These are phyloP conservation scores for Drosophila ogumai DNA, from an alignment of 1,140 invertebrate species.

Conservation along the genomic window DNA sequence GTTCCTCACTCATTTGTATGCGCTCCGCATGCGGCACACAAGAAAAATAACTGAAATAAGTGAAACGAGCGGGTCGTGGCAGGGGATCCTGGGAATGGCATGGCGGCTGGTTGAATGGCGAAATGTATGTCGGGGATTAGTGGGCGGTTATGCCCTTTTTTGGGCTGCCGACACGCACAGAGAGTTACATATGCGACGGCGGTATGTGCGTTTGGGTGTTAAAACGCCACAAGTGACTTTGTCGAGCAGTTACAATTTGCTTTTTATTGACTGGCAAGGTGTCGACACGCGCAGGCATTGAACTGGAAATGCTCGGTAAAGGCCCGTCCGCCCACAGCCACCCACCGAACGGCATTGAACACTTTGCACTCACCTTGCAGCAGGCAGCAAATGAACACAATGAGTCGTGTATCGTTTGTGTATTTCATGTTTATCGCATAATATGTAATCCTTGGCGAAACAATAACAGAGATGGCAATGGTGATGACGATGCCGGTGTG, in stretches of 20 bases:
- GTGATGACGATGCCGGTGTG: slow-evolving; percentile 46
- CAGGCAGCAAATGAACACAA: slow-evolving; percentile 80
- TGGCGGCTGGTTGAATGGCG: slow-evolving; percentile 4
- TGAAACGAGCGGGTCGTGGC: slow-evolving; percentile 44
- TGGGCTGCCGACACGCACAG: slow-evolving; percentile 56
- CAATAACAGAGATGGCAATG: slow-evolving; percentile 39
- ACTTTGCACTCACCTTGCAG: slow-evolving; percentile 79
- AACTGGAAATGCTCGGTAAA: slow-evolving; percentile 49
- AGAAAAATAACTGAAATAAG: slow-evolving; percentile 74
- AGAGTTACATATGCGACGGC: slow-evolving; percentile 42
- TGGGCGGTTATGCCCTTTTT: slow-evolving; percentile 38
- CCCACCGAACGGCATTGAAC: slow-evolving; percentile 11
- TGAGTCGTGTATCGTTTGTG: slow-evolving; percentile 75
- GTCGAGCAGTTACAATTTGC: slow-evolving; percentile 80
- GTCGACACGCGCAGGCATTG: slow-evolving; percentile 52
- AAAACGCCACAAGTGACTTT: slow-evolving; percentile 80
- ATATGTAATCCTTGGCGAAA: slow-evolving; percentile 72
- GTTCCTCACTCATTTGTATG: slow-evolving; percentile 67
- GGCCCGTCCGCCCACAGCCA: neutral
- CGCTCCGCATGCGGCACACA: slow-evolving; percentile 58
- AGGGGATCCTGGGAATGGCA: slow-evolving; percentile 9
- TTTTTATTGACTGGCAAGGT: slow-evolving; percentile 81
- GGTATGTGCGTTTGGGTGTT: slow-evolving; percentile 67
- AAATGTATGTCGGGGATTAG: slow-evolving; percentile 42
- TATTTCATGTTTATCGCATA: slow-evolving; percentile 82